Conservation (phyloP, 92 coral and sea anemone genomes). For the Nematostella vectensis region DNA sequence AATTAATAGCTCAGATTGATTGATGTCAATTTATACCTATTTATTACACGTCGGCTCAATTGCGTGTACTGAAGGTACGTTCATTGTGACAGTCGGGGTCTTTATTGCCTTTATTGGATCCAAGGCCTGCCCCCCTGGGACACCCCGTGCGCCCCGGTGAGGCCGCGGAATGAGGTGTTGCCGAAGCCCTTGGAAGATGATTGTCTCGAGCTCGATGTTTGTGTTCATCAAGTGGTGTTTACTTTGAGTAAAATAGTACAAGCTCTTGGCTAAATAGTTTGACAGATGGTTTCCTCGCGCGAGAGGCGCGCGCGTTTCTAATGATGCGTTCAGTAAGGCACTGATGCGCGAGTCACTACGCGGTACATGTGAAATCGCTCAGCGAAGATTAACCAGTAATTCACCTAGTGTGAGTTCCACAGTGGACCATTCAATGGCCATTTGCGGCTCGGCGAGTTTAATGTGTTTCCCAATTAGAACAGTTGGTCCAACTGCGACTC, state of each 20-base stretch:
- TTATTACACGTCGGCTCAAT: conserved; percentile 72
- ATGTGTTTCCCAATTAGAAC: conserved; percentile 26
- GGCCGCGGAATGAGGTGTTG: neutral
- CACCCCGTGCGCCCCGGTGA: too few relatives aligned
- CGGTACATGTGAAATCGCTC: conserved; percentile 17
- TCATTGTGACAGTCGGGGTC: conserved; percentile 55
- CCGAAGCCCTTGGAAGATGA: neutral
- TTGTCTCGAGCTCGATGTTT: too few relatives aligned
- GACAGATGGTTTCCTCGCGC: neutral
- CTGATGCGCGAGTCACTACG: too few relatives aligned
- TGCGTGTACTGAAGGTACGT: conserved; percentile 42
- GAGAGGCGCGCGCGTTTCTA: neutral
- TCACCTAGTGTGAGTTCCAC: conserved; percentile 7
- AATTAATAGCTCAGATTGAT: conserved; percentile 90
- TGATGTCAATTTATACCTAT: conserved; percentile 95
- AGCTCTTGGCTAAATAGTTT: neutral
- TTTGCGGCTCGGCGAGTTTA: neutral
- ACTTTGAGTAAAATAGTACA: neutral
- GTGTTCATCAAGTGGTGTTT: conserved; percentile 3
- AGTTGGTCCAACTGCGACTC: conserved; percentile 9
- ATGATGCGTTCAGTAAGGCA: conserved; percentile 27
- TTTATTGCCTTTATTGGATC: conserved; percentile 50
- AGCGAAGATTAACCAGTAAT: conserved; percentile 28
- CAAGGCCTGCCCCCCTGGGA: conserved; percentile 9
- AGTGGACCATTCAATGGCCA: conserved; percentile 5